A percentile compares a stretch with the other conserved stretches of the same genome.
These are phyloP conservation scores for Brotula barbata DNA, from an alignment of 2,797 vertebrate genomes.

Conservation along the genomic window DNA sequence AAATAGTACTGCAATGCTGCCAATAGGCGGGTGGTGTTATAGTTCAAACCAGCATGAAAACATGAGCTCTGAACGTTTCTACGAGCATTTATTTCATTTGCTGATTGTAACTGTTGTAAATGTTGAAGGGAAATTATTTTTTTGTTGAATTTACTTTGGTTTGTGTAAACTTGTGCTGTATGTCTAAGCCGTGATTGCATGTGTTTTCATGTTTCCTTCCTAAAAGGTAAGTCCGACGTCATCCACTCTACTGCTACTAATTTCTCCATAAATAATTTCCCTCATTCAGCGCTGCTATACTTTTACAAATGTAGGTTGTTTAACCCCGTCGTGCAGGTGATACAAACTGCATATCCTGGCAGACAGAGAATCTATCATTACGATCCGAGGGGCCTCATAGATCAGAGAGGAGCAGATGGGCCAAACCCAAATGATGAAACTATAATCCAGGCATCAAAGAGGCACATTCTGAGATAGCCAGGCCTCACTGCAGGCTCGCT, in stretches of 20 bases:
- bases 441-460: slow-evolving; percentile 75
- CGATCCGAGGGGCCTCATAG: slow-evolving; percentile 53
- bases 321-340: slow-evolving; percentile 38
- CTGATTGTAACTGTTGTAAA: too few species aligned
- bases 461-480: slow-evolving; percentile 56
- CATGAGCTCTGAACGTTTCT: not conserved
- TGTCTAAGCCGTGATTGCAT: too few species aligned
- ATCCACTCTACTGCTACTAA: too few species aligned
- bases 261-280: slow-evolving; percentile 19
- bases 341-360: slow-evolving; percentile 63
- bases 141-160: too few species aligned
- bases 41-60: slow-evolving; percentile 8
- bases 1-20: slow-evolving; percentile 41
- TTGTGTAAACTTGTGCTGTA: too few species aligned
- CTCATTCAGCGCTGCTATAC: slow-evolving; percentile 39
- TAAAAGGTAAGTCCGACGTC: too few species aligned
- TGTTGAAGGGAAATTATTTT: too few species aligned
- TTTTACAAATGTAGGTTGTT: slow-evolving; percentile 46
- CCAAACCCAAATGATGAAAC: slow-evolving; percentile 62
- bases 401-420: slow-evolving; percentile 60
- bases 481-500: slow-evolving; percentile 46
- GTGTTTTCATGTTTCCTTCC: too few species aligned
- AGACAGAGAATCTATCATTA: slow-evolving; percentile 49
- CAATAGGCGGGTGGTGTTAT: slow-evolving; percentile 6
- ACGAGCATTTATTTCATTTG: not conserved